phyloP scores from a whole-genome alignment of 2,797 vertebrate genomes.

The Lepidocolaptes lacrymiger region DNA sequence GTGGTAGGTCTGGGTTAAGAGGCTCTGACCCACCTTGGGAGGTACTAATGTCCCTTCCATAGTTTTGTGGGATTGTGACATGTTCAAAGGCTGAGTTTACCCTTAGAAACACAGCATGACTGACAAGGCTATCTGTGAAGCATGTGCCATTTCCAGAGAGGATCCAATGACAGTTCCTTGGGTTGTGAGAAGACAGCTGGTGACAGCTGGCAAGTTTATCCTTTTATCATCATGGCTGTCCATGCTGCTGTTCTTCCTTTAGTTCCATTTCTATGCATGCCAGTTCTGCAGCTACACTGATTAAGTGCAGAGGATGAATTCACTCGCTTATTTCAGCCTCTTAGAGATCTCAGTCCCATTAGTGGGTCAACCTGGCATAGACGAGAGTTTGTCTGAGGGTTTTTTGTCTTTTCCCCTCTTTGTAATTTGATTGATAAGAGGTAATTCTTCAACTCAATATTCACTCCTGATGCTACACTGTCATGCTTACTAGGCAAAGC shows the following conservation, averaged over 20 bases:
- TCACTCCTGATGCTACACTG: background rate
- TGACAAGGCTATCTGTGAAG: background rate
- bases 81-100: background rate
- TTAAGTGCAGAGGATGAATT: background rate
- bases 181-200: background rate
- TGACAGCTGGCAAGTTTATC: background rate
- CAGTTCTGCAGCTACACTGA: background rate
- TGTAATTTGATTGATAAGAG: background rate
- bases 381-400: background rate
- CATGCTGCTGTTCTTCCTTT: background rate
- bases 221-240: background rate
- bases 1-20: background rate
- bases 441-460: background rate
- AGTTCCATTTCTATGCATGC: background rate
- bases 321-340: background rate
- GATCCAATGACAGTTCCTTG: background rate
- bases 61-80: background rate
- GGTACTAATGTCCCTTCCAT: background rate
- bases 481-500: background rate
- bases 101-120: background rate
- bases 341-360: background rate
- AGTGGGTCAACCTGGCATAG: background rate
- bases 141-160: background rate
- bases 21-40: background rate
- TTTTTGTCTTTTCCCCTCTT: background rate